phyloP scores from a whole-genome alignment of 2,113 vertebrate species.

The Myanophis thanlyinensis region DNA sequence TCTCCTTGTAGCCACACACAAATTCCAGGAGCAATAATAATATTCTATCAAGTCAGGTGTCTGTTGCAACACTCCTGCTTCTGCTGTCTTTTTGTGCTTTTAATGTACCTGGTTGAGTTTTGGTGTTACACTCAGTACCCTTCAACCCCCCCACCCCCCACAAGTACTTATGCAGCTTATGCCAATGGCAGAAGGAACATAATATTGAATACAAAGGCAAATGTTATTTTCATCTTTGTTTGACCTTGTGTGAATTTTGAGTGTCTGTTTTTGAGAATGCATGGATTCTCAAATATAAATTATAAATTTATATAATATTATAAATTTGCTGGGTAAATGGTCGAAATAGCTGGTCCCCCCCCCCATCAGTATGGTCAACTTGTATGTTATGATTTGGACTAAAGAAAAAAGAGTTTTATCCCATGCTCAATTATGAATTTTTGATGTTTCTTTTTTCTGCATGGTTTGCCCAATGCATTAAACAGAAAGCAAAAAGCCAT shows the following conservation, averaged over 20 bases:
- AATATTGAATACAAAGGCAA: neutral
- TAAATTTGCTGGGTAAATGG: neutral
- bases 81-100: neutral
- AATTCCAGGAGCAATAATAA: neutral
- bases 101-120: neutral
- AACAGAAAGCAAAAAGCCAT: neutral
- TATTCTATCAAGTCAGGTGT: neutral
- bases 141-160: neutral
- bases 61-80: neutral
- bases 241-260: no score
- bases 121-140: neutral
- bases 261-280: no score
- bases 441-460: neutral
- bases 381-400: neutral
- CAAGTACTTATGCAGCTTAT: neutral
- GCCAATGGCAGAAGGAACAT: neutral
- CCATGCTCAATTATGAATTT: neutral
- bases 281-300: no score
- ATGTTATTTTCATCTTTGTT: neutral
- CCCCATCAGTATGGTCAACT: neutral
- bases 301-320: neutral
- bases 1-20: neutral
- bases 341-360: neutral
- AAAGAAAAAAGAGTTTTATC: neutral
- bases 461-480: neutral